These are phyloP conservation scores for Hemibagrus wyckioides DNA, from an alignment of 2,113 vertebrate species.

Conservation along the genomic window DNA sequence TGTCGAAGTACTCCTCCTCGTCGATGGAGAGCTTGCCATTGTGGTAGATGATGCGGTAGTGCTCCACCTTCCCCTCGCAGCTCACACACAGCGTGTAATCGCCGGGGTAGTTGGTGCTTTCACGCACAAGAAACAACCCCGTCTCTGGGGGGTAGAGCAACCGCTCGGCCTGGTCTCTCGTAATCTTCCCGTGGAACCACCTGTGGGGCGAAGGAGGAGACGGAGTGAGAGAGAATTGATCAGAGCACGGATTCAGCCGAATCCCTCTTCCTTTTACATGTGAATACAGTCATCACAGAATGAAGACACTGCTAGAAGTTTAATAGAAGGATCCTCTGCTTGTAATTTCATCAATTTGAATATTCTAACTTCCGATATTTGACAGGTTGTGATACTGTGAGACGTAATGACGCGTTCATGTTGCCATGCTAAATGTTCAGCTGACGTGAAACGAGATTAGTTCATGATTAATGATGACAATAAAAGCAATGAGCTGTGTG, in stretches of 20 bases:
- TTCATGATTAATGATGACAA: background rate
- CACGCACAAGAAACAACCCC: conserved; percentile 91
- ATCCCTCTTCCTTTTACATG: no score
- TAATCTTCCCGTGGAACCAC: conserved; percentile 99
- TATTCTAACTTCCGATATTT: background rate
- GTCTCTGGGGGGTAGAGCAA: conserved; percentile 87
- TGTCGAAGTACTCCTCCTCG: conserved; percentile 90
- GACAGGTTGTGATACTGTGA: background rate
- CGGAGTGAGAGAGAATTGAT: background rate
- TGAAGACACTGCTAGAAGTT: no score
- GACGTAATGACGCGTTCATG: background rate
- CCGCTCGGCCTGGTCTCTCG: conserved; percentile 85
- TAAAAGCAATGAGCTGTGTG: background rate
- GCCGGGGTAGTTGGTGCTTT: conserved; percentile 97
- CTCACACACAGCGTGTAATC: conserved; percentile 98
- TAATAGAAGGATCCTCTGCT: no score
- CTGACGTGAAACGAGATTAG: background rate
- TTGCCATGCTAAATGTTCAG: background rate
- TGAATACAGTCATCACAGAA: no score
- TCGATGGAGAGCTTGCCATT: conserved; percentile 94
- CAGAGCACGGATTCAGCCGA: no score
- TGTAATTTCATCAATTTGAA: no score
- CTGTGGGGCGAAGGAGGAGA: conserved; percentile 59
- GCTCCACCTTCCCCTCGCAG: conserved; percentile 95
- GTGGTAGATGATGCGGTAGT: conserved; percentile 94